Conservation (phyloP, 2,113 vertebrate genomes). For the Cryptotis parvus region DNA sequence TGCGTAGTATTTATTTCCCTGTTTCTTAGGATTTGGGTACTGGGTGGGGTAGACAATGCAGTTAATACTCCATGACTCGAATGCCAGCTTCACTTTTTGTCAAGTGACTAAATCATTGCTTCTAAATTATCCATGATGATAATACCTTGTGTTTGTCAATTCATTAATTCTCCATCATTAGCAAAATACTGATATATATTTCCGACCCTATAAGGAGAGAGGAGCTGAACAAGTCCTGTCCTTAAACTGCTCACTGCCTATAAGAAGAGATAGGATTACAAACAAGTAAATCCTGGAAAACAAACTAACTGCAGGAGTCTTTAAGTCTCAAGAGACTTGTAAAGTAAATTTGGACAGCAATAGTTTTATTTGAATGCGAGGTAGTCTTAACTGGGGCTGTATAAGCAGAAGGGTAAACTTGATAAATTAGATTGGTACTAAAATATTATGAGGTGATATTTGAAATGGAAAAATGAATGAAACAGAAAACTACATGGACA, state of each 20-base stretch:
- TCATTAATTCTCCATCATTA: background rate
- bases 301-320: background rate
- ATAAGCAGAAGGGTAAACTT: background rate
- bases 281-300: background rate
- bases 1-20: background rate
- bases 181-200: background rate
- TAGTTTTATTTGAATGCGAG: background rate
- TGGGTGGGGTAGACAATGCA: background rate
- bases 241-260: background rate
- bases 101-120: background rate
- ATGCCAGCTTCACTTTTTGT: background rate
- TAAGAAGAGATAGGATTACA: background rate
- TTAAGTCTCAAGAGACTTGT: background rate
- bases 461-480: background rate
- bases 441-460: no score
- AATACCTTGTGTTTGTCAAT: background rate
- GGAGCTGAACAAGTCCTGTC: background rate
- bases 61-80: background rate
- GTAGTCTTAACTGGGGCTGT: no score
- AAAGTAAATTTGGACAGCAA: background rate
- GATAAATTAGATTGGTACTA: background rate
- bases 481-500: background rate
- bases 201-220: background rate
- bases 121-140: background rate
- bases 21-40: background rate